A percentile compares a stretch with the other conserved stretches of the same genome.
phyloP scores from a whole-genome alignment of 2,797 vertebrate species.

The Harpagifer antarcticus region DNA sequence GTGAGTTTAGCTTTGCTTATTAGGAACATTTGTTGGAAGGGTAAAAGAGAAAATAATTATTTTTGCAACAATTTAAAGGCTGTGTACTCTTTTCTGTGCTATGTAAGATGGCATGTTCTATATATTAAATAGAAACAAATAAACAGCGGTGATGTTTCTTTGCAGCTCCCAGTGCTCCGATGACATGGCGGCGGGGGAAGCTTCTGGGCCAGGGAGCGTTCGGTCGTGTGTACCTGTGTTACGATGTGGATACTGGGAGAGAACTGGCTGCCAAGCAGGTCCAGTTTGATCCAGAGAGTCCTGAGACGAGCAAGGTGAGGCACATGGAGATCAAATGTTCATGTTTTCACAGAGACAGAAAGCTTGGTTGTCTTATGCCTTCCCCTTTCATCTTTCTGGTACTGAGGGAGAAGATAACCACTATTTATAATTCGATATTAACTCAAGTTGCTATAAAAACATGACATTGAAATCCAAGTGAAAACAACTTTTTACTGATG shows the following conservation, averaged over 20 bases:
- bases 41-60: too few relatives aligned
- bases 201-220: constrained; percentile 97
- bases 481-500: too few relatives aligned
- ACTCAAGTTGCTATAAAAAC: too few relatives aligned
- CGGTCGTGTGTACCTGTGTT: constrained; percentile 96
- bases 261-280: constrained; percentile 98
- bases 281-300: constrained; percentile 97
- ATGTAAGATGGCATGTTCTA: too few relatives aligned
- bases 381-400: neutral
- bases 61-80: too few relatives aligned
- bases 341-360: constrained; percentile 1
- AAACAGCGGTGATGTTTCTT: too few relatives aligned
- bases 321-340: neutral
- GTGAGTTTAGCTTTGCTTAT: too few relatives aligned
- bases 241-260: constrained; percentile 95
- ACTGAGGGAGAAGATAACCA: neutral
- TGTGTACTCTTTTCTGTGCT: too few relatives aligned
- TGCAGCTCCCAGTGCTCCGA: constrained; percentile 95
- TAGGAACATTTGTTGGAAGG: too few relatives aligned
- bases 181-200: constrained; percentile 98
- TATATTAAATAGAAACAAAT: too few relatives aligned
- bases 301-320: constrained; percentile 97
- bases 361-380: neutral
- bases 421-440: neutral
- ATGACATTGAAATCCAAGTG: too few relatives aligned